Percentiles rank a stretch among this genome's conserved stretches.
Evolutionary conservation across 2,113 vertebrate species (phyloP).

Genomic region (Sapayoa aenigma): DNA sequence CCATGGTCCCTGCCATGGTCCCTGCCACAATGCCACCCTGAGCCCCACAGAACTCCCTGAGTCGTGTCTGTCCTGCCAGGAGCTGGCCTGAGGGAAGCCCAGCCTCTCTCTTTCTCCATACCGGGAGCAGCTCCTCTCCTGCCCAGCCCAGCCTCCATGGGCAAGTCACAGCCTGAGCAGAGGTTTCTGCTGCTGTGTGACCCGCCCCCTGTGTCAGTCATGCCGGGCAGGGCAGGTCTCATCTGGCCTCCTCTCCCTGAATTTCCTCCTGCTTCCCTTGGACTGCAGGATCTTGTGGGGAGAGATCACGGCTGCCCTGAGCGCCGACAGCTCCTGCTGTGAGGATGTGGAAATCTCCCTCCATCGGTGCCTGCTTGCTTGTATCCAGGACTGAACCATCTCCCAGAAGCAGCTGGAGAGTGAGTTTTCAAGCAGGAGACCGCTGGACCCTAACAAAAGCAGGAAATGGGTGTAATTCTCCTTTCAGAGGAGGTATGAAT

Average conservation of each 20-base stretch:
- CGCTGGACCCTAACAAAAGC: not conserved
- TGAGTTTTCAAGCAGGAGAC: not conserved
- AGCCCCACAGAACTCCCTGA: fast-evolving
- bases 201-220: not conserved
- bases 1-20: too few relatives aligned
- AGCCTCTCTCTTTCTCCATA: not conserved
- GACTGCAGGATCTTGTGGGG: not conserved
- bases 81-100: not conserved
- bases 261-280: not conserved
- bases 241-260: not conserved
- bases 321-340: not conserved
- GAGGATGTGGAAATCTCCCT: not conserved
- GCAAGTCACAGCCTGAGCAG: not conserved
- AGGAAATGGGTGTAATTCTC: not conserved
- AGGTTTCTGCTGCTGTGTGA: not conserved
- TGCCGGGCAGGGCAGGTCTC: not conserved
- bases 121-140: not conserved
- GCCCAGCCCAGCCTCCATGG: not conserved
- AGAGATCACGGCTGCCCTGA: not conserved
- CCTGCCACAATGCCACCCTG: not conserved
- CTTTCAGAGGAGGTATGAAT: not conserved
- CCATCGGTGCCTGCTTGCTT: fast-evolving
- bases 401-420: not conserved
- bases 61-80: not conserved
- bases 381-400: not conserved